phyloP scores from a whole-genome alignment of 2,797 vertebrate genomes.

The Bucorvus abyssinicus region DNA sequence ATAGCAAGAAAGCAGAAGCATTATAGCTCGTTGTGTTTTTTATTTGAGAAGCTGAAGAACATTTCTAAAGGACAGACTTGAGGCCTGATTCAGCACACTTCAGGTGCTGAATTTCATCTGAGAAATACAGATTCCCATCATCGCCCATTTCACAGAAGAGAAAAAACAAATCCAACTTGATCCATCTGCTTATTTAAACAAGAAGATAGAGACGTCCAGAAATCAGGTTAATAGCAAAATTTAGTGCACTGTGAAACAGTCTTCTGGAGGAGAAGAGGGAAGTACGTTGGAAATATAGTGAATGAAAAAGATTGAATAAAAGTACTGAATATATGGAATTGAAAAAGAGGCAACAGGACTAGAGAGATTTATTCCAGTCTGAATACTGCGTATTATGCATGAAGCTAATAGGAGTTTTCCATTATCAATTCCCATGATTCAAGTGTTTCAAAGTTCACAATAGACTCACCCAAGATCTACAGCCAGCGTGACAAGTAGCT shows the following conservation, averaged over 20 bases:
- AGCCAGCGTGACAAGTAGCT: neutral
- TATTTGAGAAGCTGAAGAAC: neutral
- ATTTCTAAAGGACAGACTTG: neutral
- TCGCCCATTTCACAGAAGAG: neutral
- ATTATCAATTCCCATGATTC: neutral
- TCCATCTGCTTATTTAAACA: neutral
- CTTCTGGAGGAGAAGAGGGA: neutral
- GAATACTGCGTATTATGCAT: neutral
- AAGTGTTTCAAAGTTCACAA: neutral
- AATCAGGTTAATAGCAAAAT: neutral
- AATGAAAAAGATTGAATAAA: neutral
- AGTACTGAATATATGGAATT: no score
- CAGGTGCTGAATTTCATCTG: neutral
- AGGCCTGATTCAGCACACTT: neutral
- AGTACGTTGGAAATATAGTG: neutral
- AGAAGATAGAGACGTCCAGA: neutral
- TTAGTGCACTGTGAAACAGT: neutral
- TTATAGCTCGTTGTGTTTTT: neutral
- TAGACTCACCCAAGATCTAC: neutral
- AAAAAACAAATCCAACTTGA: neutral
- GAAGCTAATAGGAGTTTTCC: neutral
- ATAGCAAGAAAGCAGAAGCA: neutral
- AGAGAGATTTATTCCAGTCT: slow-evolving; percentile 11
- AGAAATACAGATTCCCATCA: neutral
- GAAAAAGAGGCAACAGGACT: neutral